phyloP scores from a whole-genome alignment of 2,797 vertebrate species.

The Lagorchestes hirsutus region DNA sequence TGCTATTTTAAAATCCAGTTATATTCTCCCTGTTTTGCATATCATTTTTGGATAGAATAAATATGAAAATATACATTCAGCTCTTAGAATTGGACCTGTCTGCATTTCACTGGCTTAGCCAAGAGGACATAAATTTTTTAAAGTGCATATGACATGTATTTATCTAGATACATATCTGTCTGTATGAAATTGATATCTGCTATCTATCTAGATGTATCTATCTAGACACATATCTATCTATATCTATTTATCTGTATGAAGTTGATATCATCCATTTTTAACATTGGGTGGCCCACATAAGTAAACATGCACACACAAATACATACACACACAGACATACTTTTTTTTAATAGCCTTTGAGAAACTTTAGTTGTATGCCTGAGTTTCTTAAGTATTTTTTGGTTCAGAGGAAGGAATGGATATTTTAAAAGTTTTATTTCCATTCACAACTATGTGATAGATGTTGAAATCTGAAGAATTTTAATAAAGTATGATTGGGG shows the following conservation, averaged over 20 bases:
- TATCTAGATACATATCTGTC: background rate
- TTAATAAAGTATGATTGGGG: background rate
- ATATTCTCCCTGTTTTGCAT: background rate
- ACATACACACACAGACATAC: no score
- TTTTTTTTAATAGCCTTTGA: background rate
- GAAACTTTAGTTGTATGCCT: background rate
- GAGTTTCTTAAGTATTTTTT: background rate
- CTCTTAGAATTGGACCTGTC: background rate
- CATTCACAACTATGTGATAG: background rate
- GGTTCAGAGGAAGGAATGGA: conserved; percentile 5
- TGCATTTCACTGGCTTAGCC: background rate
- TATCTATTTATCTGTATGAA: background rate
- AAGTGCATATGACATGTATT: background rate
- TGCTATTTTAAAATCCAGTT: background rate
- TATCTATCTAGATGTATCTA: background rate
- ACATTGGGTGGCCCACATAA: background rate
- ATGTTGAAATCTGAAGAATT: background rate
- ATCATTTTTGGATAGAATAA: background rate
- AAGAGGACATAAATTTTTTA: background rate
- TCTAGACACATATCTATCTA: background rate
- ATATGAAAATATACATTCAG: background rate
- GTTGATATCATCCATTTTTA: background rate
- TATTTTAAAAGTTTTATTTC: background rate
- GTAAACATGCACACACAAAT: background rate
- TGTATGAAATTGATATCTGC: background rate